These are phyloP conservation scores for Lepetodrilus schrolli DNA, from an alignment of 2,888 invertebrate species.

Conservation along the genomic window DNA sequence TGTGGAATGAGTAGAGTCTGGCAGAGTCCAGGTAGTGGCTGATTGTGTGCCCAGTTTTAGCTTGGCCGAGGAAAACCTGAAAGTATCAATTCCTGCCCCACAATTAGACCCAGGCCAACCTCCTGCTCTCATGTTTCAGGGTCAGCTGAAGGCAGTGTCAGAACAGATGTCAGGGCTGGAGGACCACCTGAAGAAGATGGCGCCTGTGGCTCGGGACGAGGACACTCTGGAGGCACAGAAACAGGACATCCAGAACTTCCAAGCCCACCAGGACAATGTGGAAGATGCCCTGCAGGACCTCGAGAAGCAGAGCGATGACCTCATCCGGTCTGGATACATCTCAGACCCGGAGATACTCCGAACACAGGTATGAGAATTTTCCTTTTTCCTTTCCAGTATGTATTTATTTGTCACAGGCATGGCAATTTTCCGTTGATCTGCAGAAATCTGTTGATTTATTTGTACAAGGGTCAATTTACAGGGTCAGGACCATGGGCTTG, in stretches of 20 bases:
- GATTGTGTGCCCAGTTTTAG: no score
- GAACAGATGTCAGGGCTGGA: constrained; percentile 87
- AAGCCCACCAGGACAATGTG: constrained; percentile 54
- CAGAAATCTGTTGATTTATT: no score
- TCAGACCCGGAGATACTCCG: constrained; percentile 86
- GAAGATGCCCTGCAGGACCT: constrained; percentile 73
- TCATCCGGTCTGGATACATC: constrained; percentile 90
- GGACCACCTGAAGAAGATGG: constrained; percentile 87
- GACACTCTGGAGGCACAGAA: constrained; percentile 88
- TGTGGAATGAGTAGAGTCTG: no score
- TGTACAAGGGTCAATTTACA: no score
- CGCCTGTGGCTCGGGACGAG: constrained; percentile 90
- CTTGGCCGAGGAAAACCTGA: no score
- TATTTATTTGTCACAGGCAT: no score
- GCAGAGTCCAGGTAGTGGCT: no score
- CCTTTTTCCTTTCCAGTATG: background rate
- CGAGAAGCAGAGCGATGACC: constrained; percentile 80
- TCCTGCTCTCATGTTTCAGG: constrained; percentile 77
- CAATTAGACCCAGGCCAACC: no score
- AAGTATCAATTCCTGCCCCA: no score
- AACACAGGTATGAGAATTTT: constrained; percentile 73
- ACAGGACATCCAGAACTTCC: constrained; percentile 81
- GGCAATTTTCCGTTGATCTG: no score
- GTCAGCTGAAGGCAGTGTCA: constrained; percentile 86
- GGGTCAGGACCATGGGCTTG: no score